Conservation (phyloP, 2,888 invertebrate species). For the Protonemura montana region DNA sequence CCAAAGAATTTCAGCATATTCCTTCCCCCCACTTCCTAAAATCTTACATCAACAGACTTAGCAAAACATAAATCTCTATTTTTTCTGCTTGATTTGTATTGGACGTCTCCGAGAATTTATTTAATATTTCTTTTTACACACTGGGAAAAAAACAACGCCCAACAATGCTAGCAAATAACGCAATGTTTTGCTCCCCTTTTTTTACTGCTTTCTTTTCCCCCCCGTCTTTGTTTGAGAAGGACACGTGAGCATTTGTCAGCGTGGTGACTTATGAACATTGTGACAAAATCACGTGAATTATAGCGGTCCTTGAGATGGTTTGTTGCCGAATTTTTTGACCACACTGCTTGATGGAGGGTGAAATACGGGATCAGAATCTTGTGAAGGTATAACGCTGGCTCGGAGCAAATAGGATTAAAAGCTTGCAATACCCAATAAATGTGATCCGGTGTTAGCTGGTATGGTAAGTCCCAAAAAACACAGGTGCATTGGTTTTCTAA, state of each 20-base stretch:
- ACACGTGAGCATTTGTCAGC: background rate
- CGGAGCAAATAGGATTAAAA: no score
- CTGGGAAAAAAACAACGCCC: no score
- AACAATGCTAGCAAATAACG: background rate
- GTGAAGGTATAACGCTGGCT: no score
- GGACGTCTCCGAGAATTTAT: background rate
- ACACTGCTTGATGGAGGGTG: background rate
- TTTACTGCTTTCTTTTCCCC: no score
- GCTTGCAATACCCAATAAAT: no score
- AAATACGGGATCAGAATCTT: background rate
- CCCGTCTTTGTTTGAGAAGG: background rate
- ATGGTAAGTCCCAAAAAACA: no score
- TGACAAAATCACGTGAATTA: background rate
- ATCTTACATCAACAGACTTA: no score
- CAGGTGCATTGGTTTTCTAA: no score
- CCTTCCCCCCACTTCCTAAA: no score
- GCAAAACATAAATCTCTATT: background rate
- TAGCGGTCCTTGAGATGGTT: background rate
- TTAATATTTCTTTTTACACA: background rate
- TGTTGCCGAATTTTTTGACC: background rate
- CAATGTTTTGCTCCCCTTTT: no score
- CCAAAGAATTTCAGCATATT: no score
- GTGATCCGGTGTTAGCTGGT: no score
- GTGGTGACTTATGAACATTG: background rate
- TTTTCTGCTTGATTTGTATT: background rate